phyloP scores from a whole-genome alignment of 1,140 invertebrate genomes.

The Hyphantria cunea region DNA sequence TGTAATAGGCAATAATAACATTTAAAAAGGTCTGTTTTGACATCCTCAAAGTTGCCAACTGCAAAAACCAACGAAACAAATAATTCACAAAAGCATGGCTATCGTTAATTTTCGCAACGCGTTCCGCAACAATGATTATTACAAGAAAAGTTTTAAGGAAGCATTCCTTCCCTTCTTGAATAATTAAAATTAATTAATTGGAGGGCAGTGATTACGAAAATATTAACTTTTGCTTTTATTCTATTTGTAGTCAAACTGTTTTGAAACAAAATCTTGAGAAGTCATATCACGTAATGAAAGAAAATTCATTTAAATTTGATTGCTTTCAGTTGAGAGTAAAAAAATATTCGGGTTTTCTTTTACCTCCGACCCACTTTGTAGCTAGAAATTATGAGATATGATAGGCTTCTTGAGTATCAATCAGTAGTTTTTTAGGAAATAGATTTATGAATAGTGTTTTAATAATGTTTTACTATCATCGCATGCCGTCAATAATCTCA shows the following conservation, averaged over 20 bases:
- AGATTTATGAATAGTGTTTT: no score
- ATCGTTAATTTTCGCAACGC: conserved; percentile 8
- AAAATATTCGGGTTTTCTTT: no score
- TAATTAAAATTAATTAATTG: conserved; percentile 25
- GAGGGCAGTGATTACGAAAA: conserved; percentile 21
- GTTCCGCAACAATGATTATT: conserved; percentile 20
- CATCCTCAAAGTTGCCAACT: no score
- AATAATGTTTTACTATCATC: no score
- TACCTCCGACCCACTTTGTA: no score
- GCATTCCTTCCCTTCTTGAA: conserved; percentile 9
- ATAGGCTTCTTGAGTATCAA: no score
- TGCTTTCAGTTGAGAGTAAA: no score
- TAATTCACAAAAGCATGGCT: conserved; percentile 7
- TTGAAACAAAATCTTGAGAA: not conserved
- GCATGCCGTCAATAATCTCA: no score
- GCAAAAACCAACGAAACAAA: conserved; percentile 1
- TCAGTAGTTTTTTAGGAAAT: no score
- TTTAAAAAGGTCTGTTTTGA: no score
- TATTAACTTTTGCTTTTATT: conserved; percentile 20
- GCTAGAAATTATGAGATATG: no score
- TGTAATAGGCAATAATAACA: no score
- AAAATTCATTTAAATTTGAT: not conserved
- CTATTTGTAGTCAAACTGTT: conserved; percentile 6
- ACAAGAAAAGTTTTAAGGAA: conserved; percentile 25
- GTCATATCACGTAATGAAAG: not conserved